Percentiles rank a stretch among this genome's conserved stretches.
These are phyloP conservation scores for Poeciliopsis prolifica DNA, from an alignment of 2,113 vertebrate species.

Conservation along the genomic window DNA sequence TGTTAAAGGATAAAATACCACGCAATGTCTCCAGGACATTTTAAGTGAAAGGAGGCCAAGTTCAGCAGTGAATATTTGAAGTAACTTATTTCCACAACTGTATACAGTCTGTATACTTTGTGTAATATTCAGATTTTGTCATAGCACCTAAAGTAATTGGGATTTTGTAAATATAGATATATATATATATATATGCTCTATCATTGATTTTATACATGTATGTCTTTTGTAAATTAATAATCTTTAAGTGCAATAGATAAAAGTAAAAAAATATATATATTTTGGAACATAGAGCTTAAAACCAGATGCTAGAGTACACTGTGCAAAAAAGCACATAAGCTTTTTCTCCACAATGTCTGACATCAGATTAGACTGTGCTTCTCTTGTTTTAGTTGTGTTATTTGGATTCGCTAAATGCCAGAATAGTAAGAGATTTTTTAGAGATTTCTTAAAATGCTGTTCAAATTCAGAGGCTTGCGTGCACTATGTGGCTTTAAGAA, in stretches of 20 bases:
- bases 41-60: constrained; percentile 64
- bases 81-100: constrained; percentile 80
- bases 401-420: not conserved
- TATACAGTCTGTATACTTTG: constrained; percentile 70
- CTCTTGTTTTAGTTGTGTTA: not conserved
- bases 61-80: constrained; percentile 63
- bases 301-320: not conserved
- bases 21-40: constrained; percentile 72
- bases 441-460: not conserved
- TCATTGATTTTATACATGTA: constrained; percentile 76
- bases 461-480: not conserved
- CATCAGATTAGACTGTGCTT: not conserved
- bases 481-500: not conserved
- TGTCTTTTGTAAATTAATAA: constrained; percentile 85
- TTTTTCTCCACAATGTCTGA: not conserved
- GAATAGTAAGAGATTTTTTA: not conserved
- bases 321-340: not conserved
- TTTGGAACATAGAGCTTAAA: constrained; percentile 65
- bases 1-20: constrained; percentile 62
- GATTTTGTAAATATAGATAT: constrained; percentile 66
- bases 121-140: constrained; percentile 66
- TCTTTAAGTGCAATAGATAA: constrained; percentile 97
- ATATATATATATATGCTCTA: constrained; percentile 38
- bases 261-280: constrained; percentile 75
- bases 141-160: constrained; percentile 69